A percentile compares a stretch with the other conserved stretches of the same genome.
Evolutionary conservation across 2,113 vertebrate genomes (phyloP).

Genomic region (Eupsittula cactorum): DNA sequence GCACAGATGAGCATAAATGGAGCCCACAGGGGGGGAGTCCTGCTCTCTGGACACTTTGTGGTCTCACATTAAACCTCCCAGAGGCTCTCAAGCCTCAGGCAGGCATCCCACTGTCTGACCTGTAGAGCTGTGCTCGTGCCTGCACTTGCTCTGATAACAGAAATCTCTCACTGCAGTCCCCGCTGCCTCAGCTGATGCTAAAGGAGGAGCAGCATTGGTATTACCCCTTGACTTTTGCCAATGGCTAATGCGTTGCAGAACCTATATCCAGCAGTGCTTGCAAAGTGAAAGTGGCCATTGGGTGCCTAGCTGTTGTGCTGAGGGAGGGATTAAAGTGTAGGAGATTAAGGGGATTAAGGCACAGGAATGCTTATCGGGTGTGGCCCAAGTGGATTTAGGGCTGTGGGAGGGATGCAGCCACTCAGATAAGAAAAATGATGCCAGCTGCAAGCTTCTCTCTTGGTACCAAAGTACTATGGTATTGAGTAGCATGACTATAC

Average conservation of each 20-base stretch:
- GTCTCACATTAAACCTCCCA: not conserved
- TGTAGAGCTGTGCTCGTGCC: not conserved
- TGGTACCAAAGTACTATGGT: not conserved
- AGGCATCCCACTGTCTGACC: not conserved
- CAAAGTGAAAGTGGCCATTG: not conserved
- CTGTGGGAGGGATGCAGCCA: not conserved
- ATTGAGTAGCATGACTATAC: fast-evolving
- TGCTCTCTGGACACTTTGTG: not conserved
- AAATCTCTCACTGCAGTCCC: not conserved
- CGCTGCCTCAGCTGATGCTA: not conserved
- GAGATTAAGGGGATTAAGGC: not conserved
- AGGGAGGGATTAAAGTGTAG: not conserved
- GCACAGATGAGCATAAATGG: not conserved
- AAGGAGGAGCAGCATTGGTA: not conserved
- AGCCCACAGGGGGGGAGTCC: not conserved
- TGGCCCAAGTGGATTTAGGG: not conserved
- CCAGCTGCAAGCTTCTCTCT: not conserved
- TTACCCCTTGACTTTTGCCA: not conserved
- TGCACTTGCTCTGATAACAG: not conserved
- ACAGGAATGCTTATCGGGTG: not conserved
- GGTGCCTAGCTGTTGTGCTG: not conserved
- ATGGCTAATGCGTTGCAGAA: not conserved
- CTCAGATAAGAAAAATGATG: not conserved
- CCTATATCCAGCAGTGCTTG: not conserved
- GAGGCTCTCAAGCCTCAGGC: not conserved